Percentiles rank a stretch among this genome's conserved stretches.
Evolutionary conservation across 2,888 invertebrate species (phyloP).

Genomic region (Lissocephala sabroskyi): DNA sequence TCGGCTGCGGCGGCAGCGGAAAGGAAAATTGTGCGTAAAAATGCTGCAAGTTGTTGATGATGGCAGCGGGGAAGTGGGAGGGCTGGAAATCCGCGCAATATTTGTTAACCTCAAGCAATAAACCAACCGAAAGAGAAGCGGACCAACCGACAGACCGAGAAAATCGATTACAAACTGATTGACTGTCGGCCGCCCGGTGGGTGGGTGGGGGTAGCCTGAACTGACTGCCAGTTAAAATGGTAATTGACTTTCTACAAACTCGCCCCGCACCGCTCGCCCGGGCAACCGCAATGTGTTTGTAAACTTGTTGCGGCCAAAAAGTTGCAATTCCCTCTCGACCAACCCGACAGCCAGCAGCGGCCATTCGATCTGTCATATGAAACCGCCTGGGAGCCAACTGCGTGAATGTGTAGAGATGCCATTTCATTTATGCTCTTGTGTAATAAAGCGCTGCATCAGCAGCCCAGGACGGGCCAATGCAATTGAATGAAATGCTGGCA

Average conservation of each 20-base stretch:
- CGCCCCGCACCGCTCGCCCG: conserved; percentile 54
- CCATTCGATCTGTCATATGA: too few species aligned
- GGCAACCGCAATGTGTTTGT: conserved; percentile 62
- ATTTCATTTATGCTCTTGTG: conserved; percentile 16
- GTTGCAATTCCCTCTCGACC: too few species aligned
- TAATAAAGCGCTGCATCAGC: conserved; percentile 34
- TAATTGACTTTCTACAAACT: conserved; percentile 65
- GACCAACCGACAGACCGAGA: conserved; percentile 28
- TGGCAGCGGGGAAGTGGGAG: neutral
- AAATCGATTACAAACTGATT: conserved; percentile 61
- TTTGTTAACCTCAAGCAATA: conserved; percentile 66
- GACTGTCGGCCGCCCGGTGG: conserved; percentile 25
- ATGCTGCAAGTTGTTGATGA: conserved; percentile 23
- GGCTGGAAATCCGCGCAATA: conserved; percentile 26
- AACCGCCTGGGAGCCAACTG: neutral
- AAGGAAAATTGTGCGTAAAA: conserved; percentile 65
- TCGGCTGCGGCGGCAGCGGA: conserved; percentile 15
- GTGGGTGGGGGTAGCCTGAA: conserved; percentile 17
- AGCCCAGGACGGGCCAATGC: conserved; percentile 30
- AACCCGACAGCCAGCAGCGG: too few species aligned
- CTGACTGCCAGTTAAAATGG: conserved; percentile 54
- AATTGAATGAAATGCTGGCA: conserved; percentile 59
- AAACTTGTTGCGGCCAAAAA: conserved; percentile 44
- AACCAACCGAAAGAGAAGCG: conserved; percentile 24
- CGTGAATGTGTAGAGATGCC: neutral